A percentile compares a stretch with the other conserved stretches of the same genome.
phyloP scores from a whole-genome alignment of 2,113 vertebrate species.

The Brachirus orientalis region DNA sequence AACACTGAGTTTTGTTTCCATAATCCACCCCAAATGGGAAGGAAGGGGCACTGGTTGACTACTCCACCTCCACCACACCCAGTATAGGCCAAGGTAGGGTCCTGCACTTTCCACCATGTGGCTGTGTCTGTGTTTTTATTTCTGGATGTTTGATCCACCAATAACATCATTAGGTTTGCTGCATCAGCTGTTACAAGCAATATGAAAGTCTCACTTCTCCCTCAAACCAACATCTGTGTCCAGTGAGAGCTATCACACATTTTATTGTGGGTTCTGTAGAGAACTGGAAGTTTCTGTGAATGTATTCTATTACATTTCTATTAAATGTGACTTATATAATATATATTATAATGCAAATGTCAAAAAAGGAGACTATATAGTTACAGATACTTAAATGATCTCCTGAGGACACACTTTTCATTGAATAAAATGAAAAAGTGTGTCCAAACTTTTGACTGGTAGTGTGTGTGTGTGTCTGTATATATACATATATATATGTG shows the following conservation, averaged over 20 bases:
- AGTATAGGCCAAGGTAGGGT: constrained; percentile 58
- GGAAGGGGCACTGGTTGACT: constrained; percentile 67
- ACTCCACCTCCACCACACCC: constrained; percentile 60
- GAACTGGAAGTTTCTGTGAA: not conserved
- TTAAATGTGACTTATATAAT: not conserved
- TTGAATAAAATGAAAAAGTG: too few relatives aligned
- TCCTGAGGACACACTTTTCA: too few relatives aligned
- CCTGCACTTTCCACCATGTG: constrained; percentile 59
- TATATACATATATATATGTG: too few relatives aligned
- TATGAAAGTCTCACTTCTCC: not conserved
- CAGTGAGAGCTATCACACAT: not conserved
- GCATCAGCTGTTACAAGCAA: constrained; percentile 1
- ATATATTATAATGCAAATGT: too few relatives aligned
- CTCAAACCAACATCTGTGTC: not conserved
- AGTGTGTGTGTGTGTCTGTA: too few relatives aligned
- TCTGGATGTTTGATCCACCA: constrained; percentile 30
- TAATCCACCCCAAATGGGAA: constrained; percentile 71
- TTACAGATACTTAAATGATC: not conserved
- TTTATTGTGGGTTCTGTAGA: not conserved
- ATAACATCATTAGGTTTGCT: constrained; percentile 10
- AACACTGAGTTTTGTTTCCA: constrained; percentile 69
- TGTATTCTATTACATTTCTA: not conserved
- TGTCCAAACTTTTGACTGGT: too few relatives aligned
- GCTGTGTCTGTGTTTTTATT: constrained; percentile 49
- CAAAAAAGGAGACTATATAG: not conserved